These are phyloP conservation scores for Hymenopus coronatus DNA, from an alignment of 2,888 invertebrate genomes.

Conservation along the genomic window DNA sequence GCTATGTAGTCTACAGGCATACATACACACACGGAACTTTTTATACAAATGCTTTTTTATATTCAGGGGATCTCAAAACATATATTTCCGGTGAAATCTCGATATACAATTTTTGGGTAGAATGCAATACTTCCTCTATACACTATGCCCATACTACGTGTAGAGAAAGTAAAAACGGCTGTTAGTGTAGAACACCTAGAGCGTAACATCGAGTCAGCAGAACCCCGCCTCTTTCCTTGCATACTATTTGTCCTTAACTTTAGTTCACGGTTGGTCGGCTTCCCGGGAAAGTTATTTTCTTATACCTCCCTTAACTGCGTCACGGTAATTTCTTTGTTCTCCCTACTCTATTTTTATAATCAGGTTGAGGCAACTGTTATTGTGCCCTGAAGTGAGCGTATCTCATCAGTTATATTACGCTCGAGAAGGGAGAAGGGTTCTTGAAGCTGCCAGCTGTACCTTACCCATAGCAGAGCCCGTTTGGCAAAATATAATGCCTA, in stretches of 20 bases:
- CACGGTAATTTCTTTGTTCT: neutral
- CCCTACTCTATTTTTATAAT: neutral
- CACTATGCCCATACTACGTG: too few relatives aligned
- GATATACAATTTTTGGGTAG: too few relatives aligned
- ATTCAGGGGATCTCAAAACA: too few relatives aligned
- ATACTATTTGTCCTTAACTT: neutral
- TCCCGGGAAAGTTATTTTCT: neutral
- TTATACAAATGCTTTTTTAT: too few relatives aligned
- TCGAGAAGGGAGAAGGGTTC: neutral
- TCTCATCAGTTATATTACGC: neutral
- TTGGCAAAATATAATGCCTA: neutral
- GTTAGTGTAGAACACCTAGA: too few relatives aligned
- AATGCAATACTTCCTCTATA: too few relatives aligned
- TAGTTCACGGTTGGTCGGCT: neutral
- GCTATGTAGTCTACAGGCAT: too few relatives aligned
- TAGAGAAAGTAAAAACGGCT: too few relatives aligned
- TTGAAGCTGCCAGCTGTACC: neutral
- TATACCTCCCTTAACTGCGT: neutral
- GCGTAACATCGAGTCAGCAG: neutral
- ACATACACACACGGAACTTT: too few relatives aligned
- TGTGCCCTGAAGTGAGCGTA: neutral
- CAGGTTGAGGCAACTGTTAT: neutral
- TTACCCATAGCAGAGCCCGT: neutral
- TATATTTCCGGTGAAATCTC: too few relatives aligned
- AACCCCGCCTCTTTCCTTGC: neutral